phyloP scores from a whole-genome alignment of 1,140 invertebrate species.

The Cydia fagiglandana region DNA sequence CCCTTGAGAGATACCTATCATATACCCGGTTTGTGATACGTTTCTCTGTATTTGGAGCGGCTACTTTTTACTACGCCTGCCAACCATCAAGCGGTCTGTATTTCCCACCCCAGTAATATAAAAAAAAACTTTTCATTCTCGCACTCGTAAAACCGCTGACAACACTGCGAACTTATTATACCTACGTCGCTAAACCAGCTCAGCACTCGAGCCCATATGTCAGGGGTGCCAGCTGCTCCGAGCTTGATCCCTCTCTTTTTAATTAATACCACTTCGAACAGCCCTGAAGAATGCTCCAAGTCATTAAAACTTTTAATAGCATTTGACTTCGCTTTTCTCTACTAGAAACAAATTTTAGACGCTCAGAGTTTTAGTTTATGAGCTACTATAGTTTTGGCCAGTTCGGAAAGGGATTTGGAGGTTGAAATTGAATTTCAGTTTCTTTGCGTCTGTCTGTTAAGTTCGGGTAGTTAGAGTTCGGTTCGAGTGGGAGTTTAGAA shows the following conservation, averaged over 20 bases:
- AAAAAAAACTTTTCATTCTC: neutral
- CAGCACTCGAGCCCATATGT: constrained; percentile 29
- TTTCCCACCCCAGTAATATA: too few species aligned
- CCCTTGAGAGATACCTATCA: too few species aligned
- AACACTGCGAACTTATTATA: neutral
- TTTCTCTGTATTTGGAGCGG: too few species aligned
- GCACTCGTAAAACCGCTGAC: neutral
- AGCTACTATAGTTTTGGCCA: constrained; percentile 35
- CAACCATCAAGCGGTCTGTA: too few species aligned
- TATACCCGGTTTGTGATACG: too few species aligned
- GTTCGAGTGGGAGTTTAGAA: neutral
- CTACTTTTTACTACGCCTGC: too few species aligned
- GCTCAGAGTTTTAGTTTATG: constrained; percentile 56
- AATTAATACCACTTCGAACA: constrained; percentile 77
- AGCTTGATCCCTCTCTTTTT: constrained; percentile 71
- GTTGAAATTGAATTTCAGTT: constrained; percentile 29
- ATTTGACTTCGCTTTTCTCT: constrained; percentile 60
- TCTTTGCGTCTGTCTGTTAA: constrained; percentile 19
- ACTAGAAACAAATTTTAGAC: constrained; percentile 65
- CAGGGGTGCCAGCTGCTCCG: constrained; percentile 40
- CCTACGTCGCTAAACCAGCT: neutral
- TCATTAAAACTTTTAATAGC: constrained; percentile 78
- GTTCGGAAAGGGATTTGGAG: constrained; percentile 27
- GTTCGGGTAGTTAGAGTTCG: neutral
- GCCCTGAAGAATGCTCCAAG: constrained; percentile 73